Evolutionary conservation across 2,113 vertebrate species (phyloP).

Genomic region (Sturnus vulgaris): DNA sequence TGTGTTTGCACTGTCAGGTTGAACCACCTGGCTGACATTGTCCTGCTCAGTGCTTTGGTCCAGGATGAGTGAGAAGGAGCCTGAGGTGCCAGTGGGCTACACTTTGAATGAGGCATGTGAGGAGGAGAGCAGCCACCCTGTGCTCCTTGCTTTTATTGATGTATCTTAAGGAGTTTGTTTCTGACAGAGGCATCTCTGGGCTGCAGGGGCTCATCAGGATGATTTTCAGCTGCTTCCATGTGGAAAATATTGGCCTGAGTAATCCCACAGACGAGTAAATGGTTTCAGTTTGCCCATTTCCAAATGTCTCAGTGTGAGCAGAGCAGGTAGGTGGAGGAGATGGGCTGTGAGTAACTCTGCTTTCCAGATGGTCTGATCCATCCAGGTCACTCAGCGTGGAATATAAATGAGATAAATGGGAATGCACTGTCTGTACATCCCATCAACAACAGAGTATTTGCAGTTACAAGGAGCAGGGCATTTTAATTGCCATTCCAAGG

Average conservation of each 20-base stretch:
- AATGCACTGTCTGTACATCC: neutral
- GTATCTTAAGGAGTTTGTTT: neutral
- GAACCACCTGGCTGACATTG: rapidly evolving
- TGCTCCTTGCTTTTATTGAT: neutral
- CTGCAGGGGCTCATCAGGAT: neutral
- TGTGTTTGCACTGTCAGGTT: neutral
- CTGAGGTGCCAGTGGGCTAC: rapidly evolving
- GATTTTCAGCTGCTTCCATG: neutral
- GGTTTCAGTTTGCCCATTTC: neutral
- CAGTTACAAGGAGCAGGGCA: neutral
- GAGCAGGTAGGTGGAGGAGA: neutral
- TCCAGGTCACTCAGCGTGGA: neutral
- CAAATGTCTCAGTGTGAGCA: neutral
- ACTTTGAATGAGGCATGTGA: neutral
- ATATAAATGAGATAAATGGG: neutral
- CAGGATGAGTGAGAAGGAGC: neutral
- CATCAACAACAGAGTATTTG: neutral
- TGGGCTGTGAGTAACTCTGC: neutral
- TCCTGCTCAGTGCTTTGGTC: neutral
- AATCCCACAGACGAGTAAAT: neutral
- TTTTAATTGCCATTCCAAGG: neutral
- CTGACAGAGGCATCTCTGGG: neutral
- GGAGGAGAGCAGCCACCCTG: neutral
- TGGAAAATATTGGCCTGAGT: neutral
- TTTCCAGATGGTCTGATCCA: neutral